Percentiles rank a stretch among this genome's conserved stretches.
These are phyloP conservation scores for Epinephelus cyanopodus DNA, from an alignment of 2,113 vertebrate species.

Conservation along the genomic window DNA sequence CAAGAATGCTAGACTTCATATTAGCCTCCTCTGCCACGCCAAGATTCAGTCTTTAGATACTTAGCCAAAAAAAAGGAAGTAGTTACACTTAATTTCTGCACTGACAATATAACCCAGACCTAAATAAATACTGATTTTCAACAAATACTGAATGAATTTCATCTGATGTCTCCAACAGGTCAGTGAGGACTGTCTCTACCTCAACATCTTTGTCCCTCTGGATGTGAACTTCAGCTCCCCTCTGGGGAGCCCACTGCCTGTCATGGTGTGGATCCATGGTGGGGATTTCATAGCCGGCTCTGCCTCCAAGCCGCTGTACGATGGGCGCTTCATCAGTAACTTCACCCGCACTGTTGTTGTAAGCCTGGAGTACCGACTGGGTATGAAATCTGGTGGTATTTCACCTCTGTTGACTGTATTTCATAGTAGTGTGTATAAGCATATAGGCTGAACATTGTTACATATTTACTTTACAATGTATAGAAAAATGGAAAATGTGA, in stretches of 20 bases:
- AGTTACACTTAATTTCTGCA: not conserved
- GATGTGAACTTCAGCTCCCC: conserved; percentile 74
- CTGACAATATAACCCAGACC: not conserved
- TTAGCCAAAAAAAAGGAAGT: not conserved
- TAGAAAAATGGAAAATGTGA: not conserved
- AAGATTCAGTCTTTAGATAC: not conserved
- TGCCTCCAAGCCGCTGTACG: conserved; percentile 85
- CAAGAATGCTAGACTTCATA: no score
- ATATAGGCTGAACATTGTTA: not conserved
- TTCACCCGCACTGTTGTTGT: conserved; percentile 82
- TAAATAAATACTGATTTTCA: not conserved
- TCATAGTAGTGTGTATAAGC: not conserved
- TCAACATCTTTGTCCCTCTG: conserved; percentile 84
- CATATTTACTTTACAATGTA: not conserved
- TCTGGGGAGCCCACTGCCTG: conserved; percentile 66
- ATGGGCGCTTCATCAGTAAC: conserved; percentile 86
- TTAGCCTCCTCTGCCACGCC: no score
- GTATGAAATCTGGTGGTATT: conserved; percentile 57
- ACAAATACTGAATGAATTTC: not conserved
- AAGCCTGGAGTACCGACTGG: conserved; percentile 83
- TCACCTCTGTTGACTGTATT: not conserved
- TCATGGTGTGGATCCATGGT: conserved; percentile 87
- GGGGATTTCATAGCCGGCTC: conserved; percentile 85
- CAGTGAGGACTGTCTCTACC: conserved; percentile 86
- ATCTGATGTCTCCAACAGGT: conserved; percentile 64